phyloP scores from a whole-genome alignment of 2,113 vertebrate genomes.

The Plestiodon gilberti region DNA sequence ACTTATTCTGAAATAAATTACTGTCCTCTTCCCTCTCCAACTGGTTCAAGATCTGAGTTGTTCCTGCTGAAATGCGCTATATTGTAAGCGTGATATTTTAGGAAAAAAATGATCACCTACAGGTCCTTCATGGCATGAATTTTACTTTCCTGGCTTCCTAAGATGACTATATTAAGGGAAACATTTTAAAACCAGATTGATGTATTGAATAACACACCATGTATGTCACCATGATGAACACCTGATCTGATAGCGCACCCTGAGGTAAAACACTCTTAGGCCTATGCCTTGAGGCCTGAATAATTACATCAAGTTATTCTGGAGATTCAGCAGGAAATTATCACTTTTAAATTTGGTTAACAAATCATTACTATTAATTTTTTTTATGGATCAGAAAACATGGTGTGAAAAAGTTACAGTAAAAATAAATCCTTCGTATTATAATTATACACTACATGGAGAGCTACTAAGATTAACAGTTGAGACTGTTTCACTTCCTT shows the following conservation, averaged over 20 bases:
- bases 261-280: neutral
- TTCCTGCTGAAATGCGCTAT: neutral
- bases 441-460: neutral
- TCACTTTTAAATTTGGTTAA: neutral
- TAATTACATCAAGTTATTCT: neutral
- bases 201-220: neutral
- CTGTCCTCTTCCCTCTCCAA: neutral
- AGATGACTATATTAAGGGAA: neutral
- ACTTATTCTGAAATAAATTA: neutral
- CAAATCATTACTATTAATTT: slow-evolving; percentile 17
- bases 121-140: neutral
- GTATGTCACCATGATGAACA: neutral
- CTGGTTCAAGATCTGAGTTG: neutral
- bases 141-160: neutral
- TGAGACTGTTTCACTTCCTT: neutral
- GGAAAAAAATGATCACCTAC: neutral
- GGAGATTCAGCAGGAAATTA: neutral
- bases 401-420: slow-evolving; percentile 4
- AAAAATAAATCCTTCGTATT: slow-evolving; percentile 2
- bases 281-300: neutral
- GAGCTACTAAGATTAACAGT: slow-evolving; percentile 3
- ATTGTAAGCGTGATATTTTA: neutral
- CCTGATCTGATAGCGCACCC: neutral
- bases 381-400: neutral
- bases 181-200: neutral